These are phyloP conservation scores for Stegostoma tigrinum DNA, from an alignment of 2,113 vertebrate genomes.

Conservation along the genomic window DNA sequence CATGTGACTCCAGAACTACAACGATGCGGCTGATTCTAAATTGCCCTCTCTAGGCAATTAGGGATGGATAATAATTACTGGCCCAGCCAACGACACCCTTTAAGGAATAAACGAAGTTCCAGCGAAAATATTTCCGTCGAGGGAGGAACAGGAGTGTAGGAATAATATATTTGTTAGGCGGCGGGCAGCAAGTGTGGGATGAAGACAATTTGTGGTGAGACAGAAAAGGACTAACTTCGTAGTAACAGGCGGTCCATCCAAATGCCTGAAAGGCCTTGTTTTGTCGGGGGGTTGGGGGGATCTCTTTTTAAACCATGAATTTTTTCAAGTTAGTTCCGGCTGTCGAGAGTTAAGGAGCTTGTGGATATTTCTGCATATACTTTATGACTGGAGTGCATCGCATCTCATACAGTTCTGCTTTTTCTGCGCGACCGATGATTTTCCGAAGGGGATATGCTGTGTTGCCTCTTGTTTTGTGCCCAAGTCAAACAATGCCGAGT, in stretches of 20 bases:
- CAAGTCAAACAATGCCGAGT: background rate
- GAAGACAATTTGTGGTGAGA: background rate
- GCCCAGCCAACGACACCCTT: too few species aligned
- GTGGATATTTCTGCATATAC: background rate
- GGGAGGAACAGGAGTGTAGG: background rate
- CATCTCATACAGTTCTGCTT: background rate
- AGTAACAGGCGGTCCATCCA: too few species aligned
- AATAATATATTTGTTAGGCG: too few species aligned
- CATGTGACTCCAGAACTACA: too few species aligned
- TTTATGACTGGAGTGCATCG: background rate
- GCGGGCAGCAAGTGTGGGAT: background rate
- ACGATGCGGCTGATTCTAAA: too few species aligned
- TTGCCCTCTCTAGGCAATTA: too few species aligned
- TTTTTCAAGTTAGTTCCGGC: background rate
- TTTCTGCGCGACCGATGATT: background rate
- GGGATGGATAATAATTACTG: too few species aligned
- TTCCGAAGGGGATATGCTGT: background rate
- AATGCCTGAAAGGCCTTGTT: background rate
- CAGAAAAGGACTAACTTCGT: too few species aligned
- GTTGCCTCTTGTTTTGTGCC: background rate
- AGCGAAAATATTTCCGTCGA: background rate
- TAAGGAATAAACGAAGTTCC: background rate
- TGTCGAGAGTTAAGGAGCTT: background rate
- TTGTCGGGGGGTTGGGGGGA: too few species aligned
- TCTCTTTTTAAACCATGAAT: background rate